Evolutionary conservation across 2,113 vertebrate genomes (phyloP), one percentile per base, ranked within the genome.

Genomic region (Tragelaphus scriptus): DNA sequence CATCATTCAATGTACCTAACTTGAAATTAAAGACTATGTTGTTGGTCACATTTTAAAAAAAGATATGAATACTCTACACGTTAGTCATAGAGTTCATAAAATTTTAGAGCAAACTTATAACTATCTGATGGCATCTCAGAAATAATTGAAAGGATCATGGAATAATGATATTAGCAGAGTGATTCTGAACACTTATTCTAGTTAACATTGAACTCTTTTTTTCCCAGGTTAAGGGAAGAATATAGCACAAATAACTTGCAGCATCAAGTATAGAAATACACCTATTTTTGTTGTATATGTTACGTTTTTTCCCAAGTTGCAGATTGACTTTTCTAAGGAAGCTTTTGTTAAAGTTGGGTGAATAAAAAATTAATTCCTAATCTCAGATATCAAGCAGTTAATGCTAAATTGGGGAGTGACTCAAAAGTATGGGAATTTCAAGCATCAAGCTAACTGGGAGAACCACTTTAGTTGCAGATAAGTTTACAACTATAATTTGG

Each of bases 1-100:
- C 25, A 16, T 51, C 79, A 40, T 30, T 77, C 16, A 40, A 12
- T 51, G 55, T 17, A 55, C 3, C 19, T 59, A 61, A 26, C 1
- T 75, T 94, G 49, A 51, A 90, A 49, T 65, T 40, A 47, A 68
- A 85, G 56, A n/a, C 8, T 79, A 59, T n/a, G 11, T 58, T 47
- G 25, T 53, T 59, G 71, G 36, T 25, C 11, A 44, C 36, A 25
- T 75, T 25, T 75, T 9, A 0, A 44, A 75, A 75, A 75, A 75
- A 75, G 11, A 40, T 75, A 40, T 40, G 40, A 75, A 96, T 82
- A 92, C 16, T 92, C 55, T 65, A 86, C 14, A 86, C 44, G 59
- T 94, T 92, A 86, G 97, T 97, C 92, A 95, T 0, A 80, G 63
- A 91, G 58, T 93, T 97, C 94, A 94, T 47, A 97, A 88, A 82